Evolutionary conservation across 2,797 vertebrate genomes (phyloP), one percentile per base, ranked within the genome.

Genomic region (Oreortyx pictus): DNA sequence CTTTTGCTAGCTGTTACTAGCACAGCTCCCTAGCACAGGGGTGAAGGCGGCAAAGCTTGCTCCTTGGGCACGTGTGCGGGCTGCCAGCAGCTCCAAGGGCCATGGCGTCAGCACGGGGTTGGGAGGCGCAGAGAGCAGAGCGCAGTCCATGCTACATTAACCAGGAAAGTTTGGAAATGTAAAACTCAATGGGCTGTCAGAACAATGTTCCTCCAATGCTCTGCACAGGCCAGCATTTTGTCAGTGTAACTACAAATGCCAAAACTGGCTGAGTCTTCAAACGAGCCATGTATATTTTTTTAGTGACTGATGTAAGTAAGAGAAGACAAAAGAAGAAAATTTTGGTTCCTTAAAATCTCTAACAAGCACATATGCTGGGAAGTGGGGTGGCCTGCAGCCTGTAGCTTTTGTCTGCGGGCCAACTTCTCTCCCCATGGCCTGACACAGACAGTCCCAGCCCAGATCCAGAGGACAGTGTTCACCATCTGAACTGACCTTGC

Each of bases 161-260:
- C 31, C 88, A 92, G 86, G 59, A 24, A 66, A 39, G 82, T 92
- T 50, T 41, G 92, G 88, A 43, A 70, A 73, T 19, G 60, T 35
- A 13, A 35, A 88, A 89, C 80, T 86, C 92, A 83, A 10, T 49
- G 93, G 93, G 89, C 92, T 96, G 96, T 96, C 96, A 95, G 83
- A 95, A 68, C 68, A 17, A 96, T 95, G 90, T 94, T 93, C 89
- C 89, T 20, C 74, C 31, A 0, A 18, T 6, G 61, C 91, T 74
- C 82, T 9, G 60, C n/a, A 0, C 10, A 8, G 64, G 35, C 62
- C 82, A 31, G 87, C 81, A 23, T 91, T 92, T 66, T 94, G 93
- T 93, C 96, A 96, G 88, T 6, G 72, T 19, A 16, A 72, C 90
- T 41, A 73, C 82, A 94, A 91, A 82, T 68, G 93, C 85, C 96